Evolutionary conservation across 2,797 vertebrate genomes (phyloP).

Genomic region (Alosa sapidissima): DNA sequence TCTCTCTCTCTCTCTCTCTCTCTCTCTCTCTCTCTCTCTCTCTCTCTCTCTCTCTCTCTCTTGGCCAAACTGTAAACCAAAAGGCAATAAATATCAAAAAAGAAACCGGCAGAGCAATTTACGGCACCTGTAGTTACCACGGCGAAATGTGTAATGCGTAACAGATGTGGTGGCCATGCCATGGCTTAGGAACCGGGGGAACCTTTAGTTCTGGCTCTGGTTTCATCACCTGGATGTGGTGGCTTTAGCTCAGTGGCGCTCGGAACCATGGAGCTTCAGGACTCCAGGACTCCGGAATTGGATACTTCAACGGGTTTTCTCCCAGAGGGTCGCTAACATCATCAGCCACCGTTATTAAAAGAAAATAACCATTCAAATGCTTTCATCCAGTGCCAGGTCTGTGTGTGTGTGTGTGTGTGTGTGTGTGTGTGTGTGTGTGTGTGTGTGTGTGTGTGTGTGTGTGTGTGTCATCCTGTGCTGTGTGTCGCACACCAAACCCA

Average conservation of each 20-base stretch:
- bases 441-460: slow-evolving; percentile 21
- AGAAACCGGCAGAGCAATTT: slow-evolving; percentile 68
- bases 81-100: slow-evolving; percentile 75
- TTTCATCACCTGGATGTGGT: slow-evolving; percentile 61
- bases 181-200: slow-evolving; percentile 32
- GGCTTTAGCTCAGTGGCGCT: slow-evolving; percentile 26
- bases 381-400: background rate
- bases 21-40: slow-evolving; percentile 34
- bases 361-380: background rate
- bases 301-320: background rate
- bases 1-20: slow-evolving; percentile 7
- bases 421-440: slow-evolving; percentile 32
- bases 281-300: background rate
- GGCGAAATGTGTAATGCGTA: slow-evolving; percentile 67
- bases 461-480: background rate
- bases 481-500: background rate
- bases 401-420: background rate
- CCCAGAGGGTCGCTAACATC: background rate
- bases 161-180: slow-evolving; percentile 68
- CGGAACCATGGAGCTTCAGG: background rate
- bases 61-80: slow-evolving; percentile 63
- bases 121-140: slow-evolving; percentile 77
- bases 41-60: slow-evolving; percentile 48
- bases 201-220: slow-evolving; percentile 61
- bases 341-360: background rate